These are phyloP conservation scores for Synergus umbraculus DNA, from an alignment of 2,888 invertebrate genomes.

Conservation along the genomic window DNA sequence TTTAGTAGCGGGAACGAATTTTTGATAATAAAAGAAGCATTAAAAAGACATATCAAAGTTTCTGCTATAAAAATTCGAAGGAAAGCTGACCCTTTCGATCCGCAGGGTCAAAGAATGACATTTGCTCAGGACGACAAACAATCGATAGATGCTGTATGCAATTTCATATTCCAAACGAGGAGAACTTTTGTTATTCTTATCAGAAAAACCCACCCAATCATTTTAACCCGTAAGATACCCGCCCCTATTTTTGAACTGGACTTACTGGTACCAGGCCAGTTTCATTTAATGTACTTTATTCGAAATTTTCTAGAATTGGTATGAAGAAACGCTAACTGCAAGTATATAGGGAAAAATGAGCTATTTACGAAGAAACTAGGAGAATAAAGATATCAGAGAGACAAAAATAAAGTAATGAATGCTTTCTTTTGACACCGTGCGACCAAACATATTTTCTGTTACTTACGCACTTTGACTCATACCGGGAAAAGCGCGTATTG, in stretches of 20 bases:
- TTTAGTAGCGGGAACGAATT: not conserved
- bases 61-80: not conserved
- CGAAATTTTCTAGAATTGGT: not conserved
- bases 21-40: not conserved
- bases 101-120: not conserved
- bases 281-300: too few species aligned
- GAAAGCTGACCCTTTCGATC: not conserved
- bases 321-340: not conserved
- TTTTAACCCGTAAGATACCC: too few species aligned
- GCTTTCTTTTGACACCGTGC: not conserved
- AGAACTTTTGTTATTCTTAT: too few species aligned
- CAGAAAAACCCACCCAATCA: too few species aligned
- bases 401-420: not conserved
- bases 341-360: not conserved
- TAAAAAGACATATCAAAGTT: not conserved
- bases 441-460: not conserved
- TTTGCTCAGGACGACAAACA: too few species aligned
- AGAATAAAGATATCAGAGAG: not conserved
- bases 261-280: too few species aligned
- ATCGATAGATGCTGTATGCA: too few species aligned
- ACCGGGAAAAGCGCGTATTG: not conserved
- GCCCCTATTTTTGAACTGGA: too few species aligned
- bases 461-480: constrained; percentile 5
- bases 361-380: not conserved
- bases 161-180: too few species aligned